Base-by-base conservation (phyloP, 2,888 invertebrate genomes). In the Calameuta pallipes region DNA sequence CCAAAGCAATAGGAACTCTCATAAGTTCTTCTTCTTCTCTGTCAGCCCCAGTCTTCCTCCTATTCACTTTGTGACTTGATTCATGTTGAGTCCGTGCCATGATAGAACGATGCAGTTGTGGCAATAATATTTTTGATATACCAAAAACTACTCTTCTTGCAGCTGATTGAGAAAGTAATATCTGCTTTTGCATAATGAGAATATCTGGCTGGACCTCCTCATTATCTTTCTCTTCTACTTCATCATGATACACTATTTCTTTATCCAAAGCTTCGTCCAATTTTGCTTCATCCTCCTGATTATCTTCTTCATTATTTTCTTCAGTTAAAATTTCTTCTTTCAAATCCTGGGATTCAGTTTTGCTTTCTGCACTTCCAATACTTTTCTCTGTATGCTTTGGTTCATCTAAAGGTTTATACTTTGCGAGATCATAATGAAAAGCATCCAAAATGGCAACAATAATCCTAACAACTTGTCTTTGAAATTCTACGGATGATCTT, bases 1-100 rank as follows among this genome's bases (percentile, higher is more conserved):
- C 98, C 77, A 99, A 92, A 0, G 98, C 98, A 80, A 99, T 95
- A 0, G 99, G 99, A 11, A 99, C 96, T 75, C 97, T 93, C 82
- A 97, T 92, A 85, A 98, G 95, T 88, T 99, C 98, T 82, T 98
- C 97, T 87, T 97, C 96, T 89, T 99, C 98, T n/a, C 96, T 94
- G 85, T 95, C 95, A 12, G 93, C 91, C 34, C 94, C 94, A 2
- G 93, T 93, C 56, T 93, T 94, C 78, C 95, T 95, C 2, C 95
- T 94, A 88, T 97, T 97, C 0, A 96, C 91, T 87, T 97, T 97
- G 89, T 97, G 97, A 15, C 95, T 95, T 41, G 92, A 93, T 84
- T 97, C 97, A 83, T 95, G 95, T 11, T 94, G 94, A 0, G 96
- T 95, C 90, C 95, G 92, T 80, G 94, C 94, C 0, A 95, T 94